Conservation (phyloP, 37 sponge, comb jelly and placozoan species). For the Spongilla lacustris region DNA sequence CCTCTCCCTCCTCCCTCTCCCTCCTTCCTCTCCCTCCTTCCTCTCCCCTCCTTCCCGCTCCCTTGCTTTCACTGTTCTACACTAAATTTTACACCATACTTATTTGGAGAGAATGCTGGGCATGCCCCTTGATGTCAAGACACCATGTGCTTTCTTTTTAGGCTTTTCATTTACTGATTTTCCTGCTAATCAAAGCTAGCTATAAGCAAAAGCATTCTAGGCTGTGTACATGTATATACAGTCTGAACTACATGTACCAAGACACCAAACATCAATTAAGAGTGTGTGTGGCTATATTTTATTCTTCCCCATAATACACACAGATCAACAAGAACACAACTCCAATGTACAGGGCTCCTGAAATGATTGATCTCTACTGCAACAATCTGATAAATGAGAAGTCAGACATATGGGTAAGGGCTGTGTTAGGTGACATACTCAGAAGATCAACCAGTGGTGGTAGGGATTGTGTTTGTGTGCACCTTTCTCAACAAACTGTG, state of each 20-base stretch:
- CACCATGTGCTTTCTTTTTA: too few relatives aligned
- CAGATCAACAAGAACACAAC: constrained; percentile 95
- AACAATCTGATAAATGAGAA: constrained; percentile 82
- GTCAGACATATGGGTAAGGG: constrained; percentile 87
- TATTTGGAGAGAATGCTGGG: too few relatives aligned
- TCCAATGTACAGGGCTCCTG: constrained; percentile 95
- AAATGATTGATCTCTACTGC: constrained; percentile 96
- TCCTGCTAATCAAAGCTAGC: background rate
- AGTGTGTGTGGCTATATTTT: background rate
- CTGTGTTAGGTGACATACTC: too few relatives aligned
- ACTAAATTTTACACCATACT: too few relatives aligned
- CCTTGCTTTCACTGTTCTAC: too few relatives aligned
- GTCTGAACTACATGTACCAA: too few relatives aligned
- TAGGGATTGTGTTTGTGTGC: background rate
- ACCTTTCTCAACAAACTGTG: background rate
- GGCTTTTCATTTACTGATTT: background rate
- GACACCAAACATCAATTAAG: background rate
- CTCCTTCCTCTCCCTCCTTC: background rate
- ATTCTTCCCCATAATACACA: background rate
- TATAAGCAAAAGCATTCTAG: background rate
- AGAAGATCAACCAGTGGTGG: background rate
- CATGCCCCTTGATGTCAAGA: too few relatives aligned
- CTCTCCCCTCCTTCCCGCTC: too few relatives aligned
- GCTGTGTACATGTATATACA: background rate
- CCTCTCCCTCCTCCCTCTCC: background rate